These are phyloP conservation scores for Pholis gunnellus DNA, from an alignment of 2,113 vertebrate genomes.

Conservation along the genomic window DNA sequence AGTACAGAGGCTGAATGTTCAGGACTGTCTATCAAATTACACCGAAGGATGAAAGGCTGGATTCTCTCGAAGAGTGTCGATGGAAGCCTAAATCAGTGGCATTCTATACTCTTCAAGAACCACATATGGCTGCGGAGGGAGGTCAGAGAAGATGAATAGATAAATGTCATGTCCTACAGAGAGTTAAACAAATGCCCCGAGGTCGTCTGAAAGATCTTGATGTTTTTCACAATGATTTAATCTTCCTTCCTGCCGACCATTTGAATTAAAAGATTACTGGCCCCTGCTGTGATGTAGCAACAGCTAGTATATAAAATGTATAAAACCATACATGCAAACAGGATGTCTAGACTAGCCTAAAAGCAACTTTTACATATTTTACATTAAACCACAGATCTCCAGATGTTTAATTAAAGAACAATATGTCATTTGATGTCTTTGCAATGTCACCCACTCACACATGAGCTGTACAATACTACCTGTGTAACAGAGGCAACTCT, in stretches of 20 bases:
- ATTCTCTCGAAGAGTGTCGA: slow-evolving; percentile 28
- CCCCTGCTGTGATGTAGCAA: slow-evolving; percentile 5
- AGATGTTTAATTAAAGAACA: neutral
- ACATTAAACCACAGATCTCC: slow-evolving; percentile 1
- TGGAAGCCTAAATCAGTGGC: slow-evolving; percentile 39
- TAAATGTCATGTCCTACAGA: slow-evolving; percentile 46
- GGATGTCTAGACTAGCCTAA: neutral
- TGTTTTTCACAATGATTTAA: slow-evolving; percentile 45
- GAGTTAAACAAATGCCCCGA: slow-evolving; percentile 22
- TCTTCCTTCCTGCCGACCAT: slow-evolving; percentile 11
- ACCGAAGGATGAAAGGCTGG: slow-evolving; percentile 23
- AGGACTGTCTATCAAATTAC: slow-evolving; percentile 31
- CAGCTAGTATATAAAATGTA: neutral
- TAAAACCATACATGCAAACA: slow-evolving; percentile 3
- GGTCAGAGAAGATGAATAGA: slow-evolving; percentile 37
- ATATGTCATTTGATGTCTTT: too few species aligned
- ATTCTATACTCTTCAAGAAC: slow-evolving; percentile 29
- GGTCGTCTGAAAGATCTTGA: slow-evolving; percentile 22
- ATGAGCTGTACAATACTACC: neutral
- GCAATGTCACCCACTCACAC: neutral
- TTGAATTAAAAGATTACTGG: slow-evolving; percentile 13
- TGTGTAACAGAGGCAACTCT: neutral
- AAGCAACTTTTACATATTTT: neutral
- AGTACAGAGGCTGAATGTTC: slow-evolving; percentile 38
- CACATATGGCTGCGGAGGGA: neutral